phyloP scores from a whole-genome alignment of 2,797 vertebrate genomes.

The Xiphophorus birchmanni region DNA sequence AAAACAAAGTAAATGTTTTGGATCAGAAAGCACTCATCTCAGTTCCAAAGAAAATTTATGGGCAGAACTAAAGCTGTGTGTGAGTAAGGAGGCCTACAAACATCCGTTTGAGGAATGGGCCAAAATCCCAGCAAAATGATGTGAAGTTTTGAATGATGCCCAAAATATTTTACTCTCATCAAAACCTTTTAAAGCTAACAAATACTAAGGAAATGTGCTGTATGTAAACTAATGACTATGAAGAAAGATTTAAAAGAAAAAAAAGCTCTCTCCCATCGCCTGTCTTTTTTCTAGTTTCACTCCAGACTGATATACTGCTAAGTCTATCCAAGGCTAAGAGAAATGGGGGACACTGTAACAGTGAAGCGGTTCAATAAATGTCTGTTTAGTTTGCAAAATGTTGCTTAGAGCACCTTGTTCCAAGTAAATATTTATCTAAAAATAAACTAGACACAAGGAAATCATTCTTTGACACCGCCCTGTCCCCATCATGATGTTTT shows the following conservation, averaged over 20 bases:
- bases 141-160: neutral
- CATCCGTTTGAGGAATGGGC: neutral
- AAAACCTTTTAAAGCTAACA: neutral
- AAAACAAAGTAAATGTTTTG: neutral
- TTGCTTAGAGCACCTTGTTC: constrained; percentile 60
- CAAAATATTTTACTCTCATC: neutral
- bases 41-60: neutral
- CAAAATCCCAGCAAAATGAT: neutral
- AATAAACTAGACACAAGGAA: constrained; percentile 81
- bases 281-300: neutral
- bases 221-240: neutral
- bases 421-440: constrained; percentile 82
- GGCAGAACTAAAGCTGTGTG: neutral
- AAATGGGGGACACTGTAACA: constrained; percentile 48
- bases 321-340: constrained; percentile 18
- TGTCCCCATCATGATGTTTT: constrained; percentile 75
- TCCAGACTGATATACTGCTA: constrained; percentile 12
- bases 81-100: neutral
- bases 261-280: neutral
- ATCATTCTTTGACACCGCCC: constrained; percentile 82
- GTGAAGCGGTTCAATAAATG: constrained; percentile 62
- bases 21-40: neutral
- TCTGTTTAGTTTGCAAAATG: constrained; percentile 74
- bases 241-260: neutral
- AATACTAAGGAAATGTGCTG: neutral